Evolutionary conservation across 23 tunicate genomes (phyloP), one percentile per base, ranked within the genome.

Genomic region (Halocynthia aurantium): DNA sequence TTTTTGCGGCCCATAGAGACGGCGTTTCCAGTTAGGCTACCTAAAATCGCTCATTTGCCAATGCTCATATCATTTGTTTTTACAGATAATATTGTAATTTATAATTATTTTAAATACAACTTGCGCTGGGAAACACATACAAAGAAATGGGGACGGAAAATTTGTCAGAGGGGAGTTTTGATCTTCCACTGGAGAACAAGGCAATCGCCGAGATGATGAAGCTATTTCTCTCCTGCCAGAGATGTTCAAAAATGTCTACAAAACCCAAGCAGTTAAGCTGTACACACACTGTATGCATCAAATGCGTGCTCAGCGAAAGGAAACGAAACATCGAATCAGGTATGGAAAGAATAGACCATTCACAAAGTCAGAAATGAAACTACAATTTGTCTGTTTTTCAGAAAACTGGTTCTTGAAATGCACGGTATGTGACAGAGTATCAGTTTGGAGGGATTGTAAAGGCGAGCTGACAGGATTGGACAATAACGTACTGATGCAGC

Each of bases 211-310:
- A 86, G 18, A 53, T 81, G 85, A 67, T 86, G 64, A 69, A 73
- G 76, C 68, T 74, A 5, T 76, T 86, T 56, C 72, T 81, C 81
- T 57, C 85, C 55, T 86, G 91, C 50, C 91, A 86, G 51, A 62
- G 51, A 15, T 86, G 91, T 60, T 63, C 67, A 7, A 77, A 86
- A 51, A 49, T 86, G 8, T 74, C 65, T 49, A 68, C 77, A 0
- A 67, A 60, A 69, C 62, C 75, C 6, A 86, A 86, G 77, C 91
- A 81, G 60, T 75, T 86, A 22, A 70, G 81, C 58, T 86, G 91
- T 54, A 75, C 81, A 15, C 91, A 86, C 55, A 55, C 82, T 7
- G 76, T 86, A 12, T 86, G 91, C 49, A 56, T 50, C 40, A 73
- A 68, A 44, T 86, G 91, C 58, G 82, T 81, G 17, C 51, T 67